Evolutionary conservation across 1,140 invertebrate species (phyloP).

Genomic region (Ostrea edulis): DNA sequence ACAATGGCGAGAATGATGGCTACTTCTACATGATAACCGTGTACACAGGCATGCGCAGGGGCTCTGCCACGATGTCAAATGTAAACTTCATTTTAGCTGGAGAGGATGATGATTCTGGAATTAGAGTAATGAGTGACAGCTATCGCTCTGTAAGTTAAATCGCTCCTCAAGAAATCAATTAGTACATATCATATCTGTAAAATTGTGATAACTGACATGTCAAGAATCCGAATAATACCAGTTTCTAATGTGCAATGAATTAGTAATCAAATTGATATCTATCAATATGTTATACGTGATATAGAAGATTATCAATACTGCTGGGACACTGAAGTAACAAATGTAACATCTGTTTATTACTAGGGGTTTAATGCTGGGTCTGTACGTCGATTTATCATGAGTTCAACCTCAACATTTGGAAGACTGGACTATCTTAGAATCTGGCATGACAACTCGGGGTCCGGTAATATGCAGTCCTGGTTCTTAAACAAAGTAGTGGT

Average conservation of each 20-base stretch:
- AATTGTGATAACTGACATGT: too few relatives aligned
- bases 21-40: slow-evolving; percentile 74
- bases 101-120: slow-evolving; percentile 67
- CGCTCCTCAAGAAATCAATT: not conserved
- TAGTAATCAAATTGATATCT: too few relatives aligned
- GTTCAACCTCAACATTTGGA: slow-evolving; percentile 67
- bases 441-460: slow-evolving; percentile 78
- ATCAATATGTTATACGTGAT: too few relatives aligned
- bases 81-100: slow-evolving; percentile 73
- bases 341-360: not conserved
- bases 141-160: slow-evolving; percentile 58
- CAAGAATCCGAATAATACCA: too few relatives aligned
- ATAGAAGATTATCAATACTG: too few relatives aligned
- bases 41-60: slow-evolving; percentile 69
- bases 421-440: slow-evolving; percentile 72
- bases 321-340: not conserved
- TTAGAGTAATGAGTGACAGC: slow-evolving; percentile 66
- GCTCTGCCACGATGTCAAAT: slow-evolving; percentile 70
- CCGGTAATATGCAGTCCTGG: slow-evolving; percentile 71
- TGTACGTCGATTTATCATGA: slow-evolving; percentile 72
- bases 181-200: too few relatives aligned
- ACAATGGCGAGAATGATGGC: slow-evolving; percentile 66
- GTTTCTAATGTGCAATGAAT: too few relatives aligned
- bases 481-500: slow-evolving; percentile 74
- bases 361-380: slow-evolving; percentile 68